Conservation (phyloP, 1,140 invertebrate genomes). For the Aphelenchoides besseyi region DNA sequence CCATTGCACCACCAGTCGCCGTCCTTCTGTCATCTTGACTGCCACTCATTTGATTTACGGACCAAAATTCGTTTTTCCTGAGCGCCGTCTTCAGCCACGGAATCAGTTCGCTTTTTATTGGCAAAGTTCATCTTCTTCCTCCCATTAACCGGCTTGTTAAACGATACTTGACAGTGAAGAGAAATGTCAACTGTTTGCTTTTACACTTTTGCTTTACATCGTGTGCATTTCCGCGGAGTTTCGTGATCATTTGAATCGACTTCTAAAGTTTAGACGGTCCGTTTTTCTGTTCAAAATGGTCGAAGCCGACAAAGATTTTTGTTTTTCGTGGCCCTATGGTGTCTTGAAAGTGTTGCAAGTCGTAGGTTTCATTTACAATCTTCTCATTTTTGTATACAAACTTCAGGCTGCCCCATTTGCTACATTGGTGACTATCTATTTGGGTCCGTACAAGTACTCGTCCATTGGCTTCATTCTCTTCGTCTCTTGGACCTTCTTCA, state of each 20-base stretch:
- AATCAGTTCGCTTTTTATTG: neutral
- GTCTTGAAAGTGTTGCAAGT: constrained; percentile 16
- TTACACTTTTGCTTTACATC: neutral
- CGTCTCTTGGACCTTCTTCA: constrained; percentile 5
- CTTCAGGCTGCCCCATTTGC: constrained; percentile 11
- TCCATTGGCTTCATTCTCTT: constrained; percentile 6
- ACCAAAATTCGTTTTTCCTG: neutral
- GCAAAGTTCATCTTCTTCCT: neutral
- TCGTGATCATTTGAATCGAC: too few relatives aligned
- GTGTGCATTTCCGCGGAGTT: neutral
- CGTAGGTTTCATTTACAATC: neutral
- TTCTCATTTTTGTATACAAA: neutral
- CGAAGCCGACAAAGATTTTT: constrained; percentile 20
- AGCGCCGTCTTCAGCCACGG: neutral
- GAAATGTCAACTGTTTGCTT: neutral
- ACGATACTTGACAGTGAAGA: too few relatives aligned
- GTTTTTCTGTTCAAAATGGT: too few relatives aligned
- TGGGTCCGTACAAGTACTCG: constrained; percentile 18
- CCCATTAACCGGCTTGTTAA: too few relatives aligned
- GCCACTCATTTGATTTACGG: too few relatives aligned
- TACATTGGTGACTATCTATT: constrained; percentile 4
- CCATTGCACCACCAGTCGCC: too few relatives aligned
- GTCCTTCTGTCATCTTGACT: too few relatives aligned
- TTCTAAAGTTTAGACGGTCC: too few relatives aligned
- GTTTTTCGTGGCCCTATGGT: constrained; percentile 18